Base-by-base conservation (phyloP, 1,140 invertebrate genomes). In the Tetranychus cinnabarinus region DNA sequence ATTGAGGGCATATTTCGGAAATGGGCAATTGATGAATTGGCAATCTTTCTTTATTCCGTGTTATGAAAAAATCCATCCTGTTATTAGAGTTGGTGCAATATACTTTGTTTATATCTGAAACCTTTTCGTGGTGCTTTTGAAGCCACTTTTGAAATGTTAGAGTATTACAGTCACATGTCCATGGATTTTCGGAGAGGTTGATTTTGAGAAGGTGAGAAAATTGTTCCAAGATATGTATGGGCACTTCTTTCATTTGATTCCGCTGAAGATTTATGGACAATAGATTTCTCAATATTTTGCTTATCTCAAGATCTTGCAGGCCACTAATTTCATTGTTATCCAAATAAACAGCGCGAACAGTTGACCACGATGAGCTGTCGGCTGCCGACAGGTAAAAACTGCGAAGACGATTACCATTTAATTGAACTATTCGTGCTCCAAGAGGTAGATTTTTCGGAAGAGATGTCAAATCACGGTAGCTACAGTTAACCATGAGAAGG, bases 211-310 rank as follows among this genome's bases (percentile, higher is more conserved):
- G 39, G 1, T 62, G 54, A 34, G 56, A 55, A 15, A 65, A 62
- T 33, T 63, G 63, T 7, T 64, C 63, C 7, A 67, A 56, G 13
- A 66, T 66, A 36, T 67, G 61, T 31, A 59, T 63, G 6, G 64
- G 65, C 33, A 67, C 59, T 55, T 65, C 63, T 15, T 54, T 65
- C n/a, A 67, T 56, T 33, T 55, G 52, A 58, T 67, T 67, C 33
- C 62, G 56, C 3, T 56, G 56, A 50, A 50, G 48, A 15, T 50
- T 50, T 6, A 50, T 23, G 5, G 52, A 60, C 4, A 65, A 58
- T 8, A 67, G 48, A 57, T 60, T 64, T 48, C 47, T 63, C 23
- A 64, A 56, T 2, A 64, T 57, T 42, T 42, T 42, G 46, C 59
- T 64, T 34, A 52, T 54, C 47, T 66, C 62, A 1, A 66, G 52